Evolutionary conservation across 2,888 invertebrate genomes (phyloP).

Genomic region (Hedya salicella): DNA sequence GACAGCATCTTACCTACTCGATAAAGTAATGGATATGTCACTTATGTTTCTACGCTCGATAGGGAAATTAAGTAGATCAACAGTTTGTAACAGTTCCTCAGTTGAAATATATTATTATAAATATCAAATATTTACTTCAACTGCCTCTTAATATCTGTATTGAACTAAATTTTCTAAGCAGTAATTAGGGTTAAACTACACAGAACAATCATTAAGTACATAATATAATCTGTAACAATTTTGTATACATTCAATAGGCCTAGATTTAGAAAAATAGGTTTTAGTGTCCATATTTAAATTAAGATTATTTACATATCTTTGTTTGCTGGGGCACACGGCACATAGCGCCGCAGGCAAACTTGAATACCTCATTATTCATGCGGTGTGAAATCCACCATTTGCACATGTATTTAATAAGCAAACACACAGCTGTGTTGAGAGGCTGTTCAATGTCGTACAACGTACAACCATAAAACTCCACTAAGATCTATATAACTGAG

Average conservation of each 20-base stretch:
- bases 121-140: background rate
- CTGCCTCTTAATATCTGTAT: background rate
- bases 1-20: conserved; percentile 52
- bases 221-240: conserved; percentile 3
- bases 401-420: conserved; percentile 40
- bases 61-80: background rate
- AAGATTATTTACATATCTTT: conserved; percentile 32
- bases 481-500: conserved; percentile 8
- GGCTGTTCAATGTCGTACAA: conserved; percentile 39
- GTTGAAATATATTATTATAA: background rate
- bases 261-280: conserved; percentile 14
- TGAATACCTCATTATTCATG: conserved; percentile 41
- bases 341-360: conserved; percentile 31
- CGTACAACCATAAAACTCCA: conserved; percentile 25
- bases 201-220: conserved; percentile 4
- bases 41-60: conserved; percentile 46
- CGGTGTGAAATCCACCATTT: conserved; percentile 44
- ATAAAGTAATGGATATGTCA: conserved; percentile 28
- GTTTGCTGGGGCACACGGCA: conserved; percentile 23
- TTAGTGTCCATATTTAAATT: conserved; percentile 14
- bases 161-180: background rate
- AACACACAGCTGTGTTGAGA: conserved; percentile 38
- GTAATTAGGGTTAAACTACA: background rate
- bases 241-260: background rate
- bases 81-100: background rate